Evolutionary conservation across 2,113 vertebrate species (phyloP).

Genomic region (Myrmecophaga tridactyla): DNA sequence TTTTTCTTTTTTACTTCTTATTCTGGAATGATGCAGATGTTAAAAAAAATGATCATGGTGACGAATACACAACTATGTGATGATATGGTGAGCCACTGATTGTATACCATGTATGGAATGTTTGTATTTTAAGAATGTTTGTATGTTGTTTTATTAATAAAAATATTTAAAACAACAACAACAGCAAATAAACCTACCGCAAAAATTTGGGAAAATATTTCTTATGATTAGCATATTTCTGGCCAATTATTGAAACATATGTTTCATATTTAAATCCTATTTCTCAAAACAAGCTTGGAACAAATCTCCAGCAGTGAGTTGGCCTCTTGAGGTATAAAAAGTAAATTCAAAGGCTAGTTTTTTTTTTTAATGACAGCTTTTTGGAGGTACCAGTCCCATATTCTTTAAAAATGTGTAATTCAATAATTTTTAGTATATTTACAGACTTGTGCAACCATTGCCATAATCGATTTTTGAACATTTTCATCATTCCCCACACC

Average conservation of each 20-base stretch:
- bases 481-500: neutral
- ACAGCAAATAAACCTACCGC: neutral
- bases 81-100: too few relatives aligned
- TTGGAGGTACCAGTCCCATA: neutral
- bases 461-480: neutral
- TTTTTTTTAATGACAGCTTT: neutral
- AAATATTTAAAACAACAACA: neutral
- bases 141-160: too few relatives aligned
- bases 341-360: slow-evolving; percentile 10
- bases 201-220: neutral
- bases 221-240: neutral
- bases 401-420: neutral
- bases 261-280: neutral
- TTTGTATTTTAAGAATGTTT: too few relatives aligned
- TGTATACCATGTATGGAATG: too few relatives aligned
- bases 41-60: too few relatives aligned
- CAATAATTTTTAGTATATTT: neutral
- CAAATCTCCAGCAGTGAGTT: neutral
- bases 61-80: too few relatives aligned
- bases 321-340: neutral
- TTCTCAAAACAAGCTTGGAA: neutral
- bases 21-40: too few relatives aligned
- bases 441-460: neutral
- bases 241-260: neutral
- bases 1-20: too few relatives aligned